Evolutionary conservation across 2,888 invertebrate genomes (phyloP).

Genomic region (Acrobasis repandana): DNA sequence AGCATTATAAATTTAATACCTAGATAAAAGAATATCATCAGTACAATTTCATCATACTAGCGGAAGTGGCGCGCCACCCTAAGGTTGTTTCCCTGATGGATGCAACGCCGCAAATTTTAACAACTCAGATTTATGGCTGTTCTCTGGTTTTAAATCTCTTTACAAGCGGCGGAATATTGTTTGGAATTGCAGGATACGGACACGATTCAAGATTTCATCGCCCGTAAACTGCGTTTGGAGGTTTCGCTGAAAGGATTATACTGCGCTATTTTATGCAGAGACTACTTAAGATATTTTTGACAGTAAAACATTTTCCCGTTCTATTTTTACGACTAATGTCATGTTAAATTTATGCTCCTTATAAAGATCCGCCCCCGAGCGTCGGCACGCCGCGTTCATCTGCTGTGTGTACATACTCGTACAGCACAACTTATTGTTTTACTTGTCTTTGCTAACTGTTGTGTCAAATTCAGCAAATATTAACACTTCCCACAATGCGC

Average conservation of each 20-base stretch:
- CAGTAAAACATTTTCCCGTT: no score
- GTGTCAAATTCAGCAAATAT: not conserved
- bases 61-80: not conserved
- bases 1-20: no score
- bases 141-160: not conserved
- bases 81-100: not conserved
- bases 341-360: no score
- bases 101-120: not conserved
- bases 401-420: no score
- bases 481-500: not conserved
- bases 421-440: no score
- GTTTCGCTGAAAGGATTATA: not conserved
- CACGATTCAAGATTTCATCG: not conserved
- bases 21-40: no score
- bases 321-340: no score
- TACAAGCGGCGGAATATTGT: conserved; percentile 4
- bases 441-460: not conserved
- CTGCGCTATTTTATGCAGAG: not conserved
- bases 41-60: no score
- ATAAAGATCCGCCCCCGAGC: no score
- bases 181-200: not conserved
- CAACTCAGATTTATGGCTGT: conserved; percentile 5
- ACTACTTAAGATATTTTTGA: not conserved
- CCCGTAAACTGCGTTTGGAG: conserved; percentile 1
- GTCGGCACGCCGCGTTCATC: no score